A percentile compares a stretch with the other conserved stretches of the same genome.
phyloP scores from a whole-genome alignment of 2,113 vertebrate species.

The Sminthopsis crassicaudata region DNA sequence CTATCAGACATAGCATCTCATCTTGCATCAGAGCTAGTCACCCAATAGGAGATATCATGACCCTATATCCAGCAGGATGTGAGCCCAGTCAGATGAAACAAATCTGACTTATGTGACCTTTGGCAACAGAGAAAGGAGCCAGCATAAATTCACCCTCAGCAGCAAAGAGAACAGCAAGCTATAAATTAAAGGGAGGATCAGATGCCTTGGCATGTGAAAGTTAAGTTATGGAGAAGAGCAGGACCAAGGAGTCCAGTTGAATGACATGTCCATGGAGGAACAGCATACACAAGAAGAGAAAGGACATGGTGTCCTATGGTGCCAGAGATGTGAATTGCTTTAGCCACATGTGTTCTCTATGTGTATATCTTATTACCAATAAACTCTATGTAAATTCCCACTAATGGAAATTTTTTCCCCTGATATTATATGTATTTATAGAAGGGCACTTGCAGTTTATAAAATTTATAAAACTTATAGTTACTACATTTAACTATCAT shows the following conservation, averaged over 20 bases:
- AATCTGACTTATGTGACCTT: not conserved
- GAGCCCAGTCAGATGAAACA: not conserved
- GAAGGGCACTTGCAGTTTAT: not conserved
- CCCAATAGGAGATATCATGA: not conserved
- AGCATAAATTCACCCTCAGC: not conserved
- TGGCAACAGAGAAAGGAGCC: not conserved
- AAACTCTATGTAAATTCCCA: not conserved
- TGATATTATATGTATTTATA: not conserved
- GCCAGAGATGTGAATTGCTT: not conserved
- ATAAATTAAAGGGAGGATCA: not conserved
- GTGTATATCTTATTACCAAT: not conserved
- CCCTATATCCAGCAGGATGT: not conserved
- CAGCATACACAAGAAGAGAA: not conserved
- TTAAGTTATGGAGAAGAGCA: not conserved
- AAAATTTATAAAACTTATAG: not conserved
- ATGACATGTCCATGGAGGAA: not conserved
- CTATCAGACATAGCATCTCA: not conserved
- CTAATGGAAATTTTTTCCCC: not conserved
- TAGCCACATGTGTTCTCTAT: not conserved
- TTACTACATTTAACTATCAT: not conserved
- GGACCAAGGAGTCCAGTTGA: not conserved
- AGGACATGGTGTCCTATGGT: not conserved
- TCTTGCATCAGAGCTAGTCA: not conserved
- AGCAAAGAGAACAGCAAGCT: not conserved
- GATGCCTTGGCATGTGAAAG: not conserved